phyloP scores from a whole-genome alignment of 1,140 invertebrate species.

The Rhizoglyphus robini region DNA sequence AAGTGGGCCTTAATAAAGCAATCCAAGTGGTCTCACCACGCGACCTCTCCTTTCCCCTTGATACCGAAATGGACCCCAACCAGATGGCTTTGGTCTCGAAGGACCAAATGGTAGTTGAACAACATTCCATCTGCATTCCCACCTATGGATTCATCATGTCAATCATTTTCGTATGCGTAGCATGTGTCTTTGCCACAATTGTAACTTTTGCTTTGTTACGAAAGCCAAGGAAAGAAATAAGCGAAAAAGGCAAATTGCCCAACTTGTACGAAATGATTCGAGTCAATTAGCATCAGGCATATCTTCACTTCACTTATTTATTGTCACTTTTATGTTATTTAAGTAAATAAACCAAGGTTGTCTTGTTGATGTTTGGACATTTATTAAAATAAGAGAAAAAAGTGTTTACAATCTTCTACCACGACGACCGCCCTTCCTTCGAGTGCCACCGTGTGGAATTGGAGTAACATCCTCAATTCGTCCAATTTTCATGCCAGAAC shows the following conservation, averaged over 20 bases:
- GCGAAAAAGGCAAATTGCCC: not conserved
- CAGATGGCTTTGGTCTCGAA: not conserved
- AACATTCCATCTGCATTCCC: not conserved
- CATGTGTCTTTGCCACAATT: not conserved
- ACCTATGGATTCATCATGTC: not conserved
- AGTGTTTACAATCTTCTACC: slow-evolving; percentile 86
- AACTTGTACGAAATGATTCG: not conserved
- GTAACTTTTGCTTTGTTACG: not conserved
- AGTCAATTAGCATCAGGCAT: not conserved
- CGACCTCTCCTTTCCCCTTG: slow-evolving; percentile 63
- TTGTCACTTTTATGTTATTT: not conserved
- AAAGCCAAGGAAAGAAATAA: too few species aligned
- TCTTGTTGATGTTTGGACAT: not conserved
- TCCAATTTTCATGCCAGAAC: slow-evolving; percentile 98
- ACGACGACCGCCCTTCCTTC: slow-evolving; percentile 97
- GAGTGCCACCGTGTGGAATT: slow-evolving; percentile 94
- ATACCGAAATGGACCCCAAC: slow-evolving; percentile 30
- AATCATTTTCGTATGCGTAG: not conserved
- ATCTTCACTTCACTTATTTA: slow-evolving; percentile 5
- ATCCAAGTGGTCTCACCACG: slow-evolving; percentile 63
- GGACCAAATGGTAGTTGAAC: not conserved
- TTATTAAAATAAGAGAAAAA: not conserved
- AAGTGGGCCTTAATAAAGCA: slow-evolving; percentile 29
- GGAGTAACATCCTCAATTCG: slow-evolving; percentile 97
- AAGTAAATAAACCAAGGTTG: too few species aligned